These are phyloP conservation scores for Mastigias papua DNA, from an alignment of 30 jellyfish, hydroid and myxozoan genomes.

Conservation along the genomic window DNA sequence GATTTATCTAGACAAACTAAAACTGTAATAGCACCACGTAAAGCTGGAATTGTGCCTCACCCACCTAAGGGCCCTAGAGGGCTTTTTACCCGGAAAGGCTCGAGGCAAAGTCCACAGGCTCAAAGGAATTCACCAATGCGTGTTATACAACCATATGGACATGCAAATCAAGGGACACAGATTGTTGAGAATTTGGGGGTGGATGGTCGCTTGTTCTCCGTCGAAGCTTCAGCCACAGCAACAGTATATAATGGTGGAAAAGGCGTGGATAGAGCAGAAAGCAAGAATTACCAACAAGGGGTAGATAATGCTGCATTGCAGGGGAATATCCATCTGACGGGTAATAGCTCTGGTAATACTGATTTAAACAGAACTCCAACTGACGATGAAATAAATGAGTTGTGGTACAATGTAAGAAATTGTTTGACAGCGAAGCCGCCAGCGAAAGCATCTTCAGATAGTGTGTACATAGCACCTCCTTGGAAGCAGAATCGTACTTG, in stretches of 20 bases:
- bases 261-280: not conserved
- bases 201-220: not conserved
- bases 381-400: conserved; percentile 92
- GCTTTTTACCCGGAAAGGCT: conserved; percentile 47
- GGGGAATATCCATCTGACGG: not conserved
- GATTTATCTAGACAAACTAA: not conserved
- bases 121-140: conserved; percentile 74
- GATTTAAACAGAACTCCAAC: conserved; percentile 93
- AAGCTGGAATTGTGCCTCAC: conserved; percentile 73
- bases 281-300: no score
- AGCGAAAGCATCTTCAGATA: conserved; percentile 81
- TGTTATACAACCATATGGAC: conserved; percentile 38
- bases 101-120: conserved; percentile 10
- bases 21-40: conserved; percentile 28
- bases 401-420: conserved; percentile 92
- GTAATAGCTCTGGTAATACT: not conserved
- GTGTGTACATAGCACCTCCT: conserved; percentile 51
- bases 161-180: not conserved
- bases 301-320: no score
- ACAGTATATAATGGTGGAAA: not conserved
- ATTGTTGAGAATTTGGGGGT: not conserved
- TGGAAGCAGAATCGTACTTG: conserved; percentile 63
- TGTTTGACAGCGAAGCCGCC: conserved; percentile 78
- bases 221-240: not conserved
- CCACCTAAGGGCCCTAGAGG: conserved; percentile 81